These are phyloP conservation scores for Apeira syringaria DNA, from an alignment of 2,888 invertebrate species.

Conservation along the genomic window DNA sequence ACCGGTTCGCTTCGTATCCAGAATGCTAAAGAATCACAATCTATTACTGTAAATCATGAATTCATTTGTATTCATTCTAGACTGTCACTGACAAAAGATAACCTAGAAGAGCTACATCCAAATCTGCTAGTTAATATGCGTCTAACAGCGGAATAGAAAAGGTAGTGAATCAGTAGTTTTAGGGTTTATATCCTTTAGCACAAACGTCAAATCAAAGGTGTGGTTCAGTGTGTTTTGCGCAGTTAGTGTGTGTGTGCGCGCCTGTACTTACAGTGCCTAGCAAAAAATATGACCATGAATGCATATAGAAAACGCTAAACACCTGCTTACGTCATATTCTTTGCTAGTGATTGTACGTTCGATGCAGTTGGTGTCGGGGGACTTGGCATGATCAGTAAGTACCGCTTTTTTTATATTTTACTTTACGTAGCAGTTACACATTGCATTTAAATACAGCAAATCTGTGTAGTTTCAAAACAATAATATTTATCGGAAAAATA, in stretches of 20 bases:
- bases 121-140: no score
- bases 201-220: slow-evolving; percentile 60
- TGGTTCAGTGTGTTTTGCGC: slow-evolving; percentile 48
- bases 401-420: slow-evolving; percentile 44
- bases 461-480: no score
- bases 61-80: no score
- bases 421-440: slow-evolving; percentile 13
- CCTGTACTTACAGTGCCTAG: slow-evolving; percentile 12
- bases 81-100: no score
- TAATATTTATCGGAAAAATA: no score
- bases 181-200: slow-evolving; percentile 56
- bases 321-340: slow-evolving; percentile 1
- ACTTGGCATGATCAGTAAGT: slow-evolving; percentile 60
- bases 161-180: no score
- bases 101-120: no score
- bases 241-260: slow-evolving; percentile 54
- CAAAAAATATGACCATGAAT: slow-evolving; percentile 8
- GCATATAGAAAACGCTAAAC: background rate
- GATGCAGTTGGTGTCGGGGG: slow-evolving; percentile 76
- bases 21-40: no score
- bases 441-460: no score
- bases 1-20: no score
- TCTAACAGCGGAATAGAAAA: no score
- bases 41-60: no score
- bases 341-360: slow-evolving; percentile 7